phyloP scores from a whole-genome alignment of 2,113 vertebrate genomes.

The Megaleporinus macrocephalus region DNA sequence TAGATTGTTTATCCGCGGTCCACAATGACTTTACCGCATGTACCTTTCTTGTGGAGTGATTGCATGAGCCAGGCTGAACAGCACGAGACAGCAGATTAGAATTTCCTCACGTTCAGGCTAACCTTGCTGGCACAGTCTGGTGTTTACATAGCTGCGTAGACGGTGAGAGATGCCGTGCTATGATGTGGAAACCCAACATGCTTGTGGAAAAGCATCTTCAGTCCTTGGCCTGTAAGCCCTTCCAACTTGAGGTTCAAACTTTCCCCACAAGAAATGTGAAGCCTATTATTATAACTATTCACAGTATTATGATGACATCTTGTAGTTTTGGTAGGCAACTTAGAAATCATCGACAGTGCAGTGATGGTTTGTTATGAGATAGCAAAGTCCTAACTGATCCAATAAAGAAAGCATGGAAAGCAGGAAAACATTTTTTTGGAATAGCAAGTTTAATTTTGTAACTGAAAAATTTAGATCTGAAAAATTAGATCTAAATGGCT shows the following conservation, averaged over 20 bases:
- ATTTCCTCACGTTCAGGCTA: conserved; percentile 31
- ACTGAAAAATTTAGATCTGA: no score
- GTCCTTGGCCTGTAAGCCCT: neutral
- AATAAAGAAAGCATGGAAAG: no score
- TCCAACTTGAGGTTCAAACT: neutral
- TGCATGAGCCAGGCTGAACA: neutral
- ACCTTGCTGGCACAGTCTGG: conserved; percentile 27
- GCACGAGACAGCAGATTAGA: conserved; percentile 32
- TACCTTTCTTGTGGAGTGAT: conserved; percentile 12
- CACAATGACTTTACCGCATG: conserved; percentile 27
- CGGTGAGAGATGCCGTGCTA: conserved; percentile 42
- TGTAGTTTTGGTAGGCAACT: no score
- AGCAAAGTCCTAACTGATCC: no score
- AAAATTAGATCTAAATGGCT: no score
- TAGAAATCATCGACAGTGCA: no score
- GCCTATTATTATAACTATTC: no score
- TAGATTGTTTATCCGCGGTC: neutral
- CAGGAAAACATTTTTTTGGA: no score
- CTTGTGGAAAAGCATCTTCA: conserved; percentile 8
- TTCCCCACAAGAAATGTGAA: neutral
- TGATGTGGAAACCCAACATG: conserved; percentile 36
- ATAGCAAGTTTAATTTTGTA: no score
- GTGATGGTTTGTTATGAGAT: no score
- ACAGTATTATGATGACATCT: no score
- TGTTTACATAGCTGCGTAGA: conserved; percentile 55